Evolutionary conservation across 2,113 vertebrate genomes (phyloP).

Genomic region (Pipra filicauda): DNA sequence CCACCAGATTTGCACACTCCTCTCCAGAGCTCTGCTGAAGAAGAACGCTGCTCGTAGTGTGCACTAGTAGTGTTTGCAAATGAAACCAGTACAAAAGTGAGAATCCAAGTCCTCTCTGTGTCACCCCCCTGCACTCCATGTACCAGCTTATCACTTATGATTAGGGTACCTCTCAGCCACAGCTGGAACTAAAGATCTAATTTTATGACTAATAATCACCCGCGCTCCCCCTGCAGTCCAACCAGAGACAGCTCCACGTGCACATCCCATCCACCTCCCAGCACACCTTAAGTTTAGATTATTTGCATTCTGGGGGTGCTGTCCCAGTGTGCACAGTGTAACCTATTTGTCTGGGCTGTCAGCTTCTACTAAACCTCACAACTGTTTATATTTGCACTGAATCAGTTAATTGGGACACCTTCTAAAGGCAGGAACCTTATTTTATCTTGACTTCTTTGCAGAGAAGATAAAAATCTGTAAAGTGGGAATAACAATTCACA

Average conservation of each 20-base stretch:
- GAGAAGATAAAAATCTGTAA: background rate
- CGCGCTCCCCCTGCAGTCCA: slow-evolving; percentile 5
- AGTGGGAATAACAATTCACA: background rate
- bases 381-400: background rate
- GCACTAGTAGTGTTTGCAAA: background rate
- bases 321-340: background rate
- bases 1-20: background rate
- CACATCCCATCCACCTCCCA: background rate
- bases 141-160: background rate
- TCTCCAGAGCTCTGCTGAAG: background rate
- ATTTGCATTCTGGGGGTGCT: background rate
- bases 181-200: background rate
- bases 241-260: background rate
- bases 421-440: background rate
- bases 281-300: background rate
- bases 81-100: background rate
- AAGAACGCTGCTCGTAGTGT: accelerated
- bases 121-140: background rate
- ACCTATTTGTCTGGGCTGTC: background rate
- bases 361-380: background rate
- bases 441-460: background rate
- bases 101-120: background rate
- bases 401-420: background rate
- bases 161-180: background rate
- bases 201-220: background rate